Base-by-base conservation (phyloP, 2,797 vertebrate genomes). In the Botia kubotai region DNA sequence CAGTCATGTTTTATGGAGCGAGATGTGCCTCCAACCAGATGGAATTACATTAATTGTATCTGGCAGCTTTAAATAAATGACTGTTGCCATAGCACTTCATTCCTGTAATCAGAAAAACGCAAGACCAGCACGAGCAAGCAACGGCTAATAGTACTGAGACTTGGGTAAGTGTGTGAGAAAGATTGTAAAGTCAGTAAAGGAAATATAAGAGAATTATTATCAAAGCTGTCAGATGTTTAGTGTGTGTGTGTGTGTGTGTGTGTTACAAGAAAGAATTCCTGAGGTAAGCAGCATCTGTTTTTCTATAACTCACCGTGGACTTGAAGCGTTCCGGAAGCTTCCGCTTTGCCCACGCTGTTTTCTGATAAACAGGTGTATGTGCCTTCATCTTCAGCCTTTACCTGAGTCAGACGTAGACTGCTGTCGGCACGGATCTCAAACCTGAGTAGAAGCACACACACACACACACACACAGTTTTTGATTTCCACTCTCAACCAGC, bases 291-390 rank as follows among this genome's bases (percentile, higher is more conserved):
- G 8, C 69, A 72, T 79, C 53, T 79, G 69, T 66, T 57, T 29
- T 0, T 70, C 76, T 52, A 7, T 1, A 14, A 75, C 95, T 95
- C 89, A 99, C 98, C 97, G 0, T 97, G 98, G 26, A 99, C 97
- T 0, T 94, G 95, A 84, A 99, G 96, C 29, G 93, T 94, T 6
- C 94, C 96, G 0, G 97, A 96, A 0, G 96, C 96, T 86, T 99
- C 97, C 0, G 94, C 94, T 65, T 96, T 95, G 82, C 98, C 98
- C 87, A 98, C 95, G 0, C 95, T 97, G 94, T 98, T 99, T 91
- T 98, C 97, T 0, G 96, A 97, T 89, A 97, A 92, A 0, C 98
- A 99, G 72, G 97, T 98, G 89, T 99, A 99, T 0, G 96, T 96
- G 65, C 97, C 98, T 87, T 97, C 96, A 0, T 99, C 98, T 81